Conservation (phyloP, 2,888 invertebrate species). For the Amphipyra tragopoginis region DNA sequence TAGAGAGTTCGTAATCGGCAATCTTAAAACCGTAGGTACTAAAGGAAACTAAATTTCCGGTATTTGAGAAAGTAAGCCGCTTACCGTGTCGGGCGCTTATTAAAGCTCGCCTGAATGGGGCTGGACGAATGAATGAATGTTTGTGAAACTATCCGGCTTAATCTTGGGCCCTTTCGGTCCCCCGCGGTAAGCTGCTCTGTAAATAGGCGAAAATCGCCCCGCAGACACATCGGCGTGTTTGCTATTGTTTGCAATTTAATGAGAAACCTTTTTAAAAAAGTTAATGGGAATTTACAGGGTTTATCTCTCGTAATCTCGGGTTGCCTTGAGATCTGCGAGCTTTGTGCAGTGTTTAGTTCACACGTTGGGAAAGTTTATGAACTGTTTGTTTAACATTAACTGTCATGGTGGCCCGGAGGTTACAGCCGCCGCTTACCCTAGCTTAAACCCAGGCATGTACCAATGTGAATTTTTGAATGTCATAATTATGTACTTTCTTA, state of each 20-base stretch:
- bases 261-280: slow-evolving; percentile 65
- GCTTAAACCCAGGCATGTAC: too few relatives aligned
- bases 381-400: slow-evolving; percentile 20
- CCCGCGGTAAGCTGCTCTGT: slow-evolving; percentile 63
- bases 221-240: slow-evolving; percentile 50
- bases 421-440: too few relatives aligned
- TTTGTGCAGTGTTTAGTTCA: slow-evolving; percentile 11
- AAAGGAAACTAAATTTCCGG: slow-evolving; percentile 72
- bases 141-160: slow-evolving; percentile 66
- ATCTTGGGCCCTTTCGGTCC: slow-evolving; percentile 64
- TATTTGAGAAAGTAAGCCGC: slow-evolving; percentile 76
- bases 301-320: slow-evolving; percentile 42
- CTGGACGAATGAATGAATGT: slow-evolving; percentile 72
- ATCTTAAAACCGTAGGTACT: slow-evolving; percentile 65
- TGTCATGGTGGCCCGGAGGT: too few relatives aligned
- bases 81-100: slow-evolving; percentile 73
- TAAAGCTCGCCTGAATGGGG: slow-evolving; percentile 73
- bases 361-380: slow-evolving; percentile 20
- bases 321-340: slow-evolving; percentile 34
- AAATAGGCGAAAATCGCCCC: slow-evolving; percentile 65
- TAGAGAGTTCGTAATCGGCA: slow-evolving; percentile 58
- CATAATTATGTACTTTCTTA: too few relatives aligned
- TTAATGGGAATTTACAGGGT: slow-evolving; percentile 60
- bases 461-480: too few relatives aligned
- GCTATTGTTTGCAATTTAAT: slow-evolving; percentile 59